Base-by-base conservation (phyloP, 2,797 vertebrate species). In the Bryconaethiops microstoma region DNA sequence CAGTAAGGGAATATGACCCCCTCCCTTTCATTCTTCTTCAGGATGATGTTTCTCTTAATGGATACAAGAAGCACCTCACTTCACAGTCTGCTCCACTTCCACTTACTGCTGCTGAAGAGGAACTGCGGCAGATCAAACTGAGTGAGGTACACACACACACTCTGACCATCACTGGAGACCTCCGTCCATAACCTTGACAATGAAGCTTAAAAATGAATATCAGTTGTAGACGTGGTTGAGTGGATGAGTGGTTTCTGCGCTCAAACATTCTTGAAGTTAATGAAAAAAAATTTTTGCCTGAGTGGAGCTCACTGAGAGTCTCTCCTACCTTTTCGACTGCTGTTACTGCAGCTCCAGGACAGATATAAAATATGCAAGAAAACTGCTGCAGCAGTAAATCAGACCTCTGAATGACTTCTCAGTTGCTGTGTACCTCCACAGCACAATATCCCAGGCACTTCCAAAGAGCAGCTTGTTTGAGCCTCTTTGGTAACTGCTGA, bases 91-190 rank as follows among this genome's bases (percentile, higher is more conserved):
- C 96, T 75, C 98, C 98, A 52, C 93, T 95, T 19, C 98, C 98
- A 17, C 89, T 99, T 84, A 98, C 97, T 76, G 95, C 96, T 83
- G 97, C 97, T 78, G 98, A 99, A 91, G 96, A 99, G 89, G 97
- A 99, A 84, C 95, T 99, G 90, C 93, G 95, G 48, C 95, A 96
- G 92, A 98, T 99, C 82, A 99, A 76, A 48, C 8, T 70, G 80
- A 85, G 70, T 4, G 3, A 74, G 78, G 42, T 73, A 50, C 25
- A 35, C 35, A 35, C 35, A 35, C 35, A 35, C 35, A 2, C 35
- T 3, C 35, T 16, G 4, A 29, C 12, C 39, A 19, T 68, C 19
- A 21, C 19, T 65, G 9, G 40, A 45, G 5, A 45, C 42, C 42
- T 10, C 2, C 42, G 5, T 13, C 10, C 21, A 21, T 60, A 60